Percentiles rank a stretch among this genome's conserved stretches.
phyloP scores from a whole-genome alignment of 2,113 vertebrate species.

The Abramis brama region DNA sequence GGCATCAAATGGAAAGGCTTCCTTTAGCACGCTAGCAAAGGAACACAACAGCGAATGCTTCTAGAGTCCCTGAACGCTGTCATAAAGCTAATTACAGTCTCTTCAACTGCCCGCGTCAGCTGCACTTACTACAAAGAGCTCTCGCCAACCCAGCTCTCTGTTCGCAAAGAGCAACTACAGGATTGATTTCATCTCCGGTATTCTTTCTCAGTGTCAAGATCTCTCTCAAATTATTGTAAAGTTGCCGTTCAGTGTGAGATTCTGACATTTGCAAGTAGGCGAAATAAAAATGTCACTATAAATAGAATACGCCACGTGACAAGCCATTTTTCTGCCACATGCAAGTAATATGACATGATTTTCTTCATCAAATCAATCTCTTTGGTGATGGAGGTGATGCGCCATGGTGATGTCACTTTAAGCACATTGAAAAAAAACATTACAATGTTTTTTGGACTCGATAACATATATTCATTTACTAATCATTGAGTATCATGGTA shows the following conservation, averaged over 20 bases:
- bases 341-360: neutral
- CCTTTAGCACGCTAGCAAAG: neutral
- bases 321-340: neutral
- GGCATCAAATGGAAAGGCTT: neutral
- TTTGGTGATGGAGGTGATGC: too few relatives aligned
- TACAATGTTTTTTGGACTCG: neutral
- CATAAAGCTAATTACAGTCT: conserved; percentile 36
- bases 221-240: conserved; percentile 41
- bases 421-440: neutral
- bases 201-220: conserved; percentile 22
- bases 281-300: conserved; percentile 43
- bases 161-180: conserved; percentile 15
- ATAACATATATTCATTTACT: too few relatives aligned
- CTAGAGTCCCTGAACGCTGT: neutral
- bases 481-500: neutral
- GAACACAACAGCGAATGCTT: conserved; percentile 12
- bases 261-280: conserved; percentile 49
- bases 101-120: neutral
- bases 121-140: conserved; percentile 12
- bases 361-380: neutral
- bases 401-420: neutral
- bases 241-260: conserved; percentile 33
- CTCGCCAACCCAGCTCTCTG: conserved; percentile 9
- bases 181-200: conserved; percentile 38
- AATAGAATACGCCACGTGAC: conserved; percentile 15